Conservation (phyloP, 2,113 vertebrate species). For the Heptranchias perlo region DNA sequence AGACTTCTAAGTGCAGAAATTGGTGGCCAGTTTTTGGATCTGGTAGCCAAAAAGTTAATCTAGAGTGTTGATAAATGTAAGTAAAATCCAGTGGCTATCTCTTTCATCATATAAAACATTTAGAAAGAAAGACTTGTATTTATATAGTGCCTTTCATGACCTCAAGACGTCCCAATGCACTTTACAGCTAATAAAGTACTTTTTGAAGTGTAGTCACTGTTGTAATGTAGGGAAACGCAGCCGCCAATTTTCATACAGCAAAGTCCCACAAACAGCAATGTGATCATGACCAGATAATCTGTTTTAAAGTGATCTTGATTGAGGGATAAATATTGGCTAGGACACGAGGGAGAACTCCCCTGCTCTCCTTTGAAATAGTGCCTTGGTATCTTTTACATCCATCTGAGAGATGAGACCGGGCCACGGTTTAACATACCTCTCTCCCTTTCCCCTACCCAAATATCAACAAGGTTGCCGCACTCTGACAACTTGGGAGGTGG, state of each 20-base stretch:
- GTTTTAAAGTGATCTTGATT: background rate
- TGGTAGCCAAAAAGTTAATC: background rate
- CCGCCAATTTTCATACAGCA: background rate
- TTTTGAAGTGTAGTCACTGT: background rate
- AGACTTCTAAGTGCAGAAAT: too few species aligned
- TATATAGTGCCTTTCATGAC: too few species aligned
- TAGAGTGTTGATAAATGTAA: background rate
- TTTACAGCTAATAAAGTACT: background rate
- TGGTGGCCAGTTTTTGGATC: too few species aligned
- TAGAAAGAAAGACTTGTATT: too few species aligned
- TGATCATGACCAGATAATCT: background rate
- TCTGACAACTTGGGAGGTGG: background rate
- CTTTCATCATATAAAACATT: background rate
- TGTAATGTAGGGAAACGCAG: background rate
- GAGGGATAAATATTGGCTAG: background rate
- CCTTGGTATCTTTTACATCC: background rate
- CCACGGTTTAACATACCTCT: background rate
- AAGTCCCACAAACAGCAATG: too few species aligned
- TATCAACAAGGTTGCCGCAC: background rate
- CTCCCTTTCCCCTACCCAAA: background rate
- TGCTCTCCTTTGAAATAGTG: background rate
- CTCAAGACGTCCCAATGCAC: background rate
- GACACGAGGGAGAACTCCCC: background rate
- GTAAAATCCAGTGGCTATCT: background rate
- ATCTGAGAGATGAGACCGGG: background rate